Base-by-base conservation (phyloP, 92 coral and sea anemone species). In the Micromussa lordhowensis region DNA sequence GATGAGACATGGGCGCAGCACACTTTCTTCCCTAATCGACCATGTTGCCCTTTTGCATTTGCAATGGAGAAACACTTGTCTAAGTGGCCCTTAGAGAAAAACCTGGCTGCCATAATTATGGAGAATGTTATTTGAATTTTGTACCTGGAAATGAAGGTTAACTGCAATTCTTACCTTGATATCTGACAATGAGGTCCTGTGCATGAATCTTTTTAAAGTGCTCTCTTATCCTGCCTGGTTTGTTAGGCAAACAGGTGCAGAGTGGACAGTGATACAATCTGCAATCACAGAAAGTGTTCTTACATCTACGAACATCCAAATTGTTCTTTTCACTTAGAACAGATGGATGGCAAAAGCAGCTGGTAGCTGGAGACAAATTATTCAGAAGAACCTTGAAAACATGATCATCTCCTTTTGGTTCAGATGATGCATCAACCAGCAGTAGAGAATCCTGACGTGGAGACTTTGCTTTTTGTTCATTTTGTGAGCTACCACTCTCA, bases 201-300 rank as follows among this genome's bases (percentile, higher is more conserved):
- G 95, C 90, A 57, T 95, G 98, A 8, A 95, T 95, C 83, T 95
- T 95, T 77, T 92, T 91, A 85, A 95, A 95, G 95, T 95, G 98
- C 69, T 95, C 98, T 77, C 89, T 85, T 36, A 95, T 95, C 76
- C 98, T 90, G 24, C 98, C 98, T 28, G 98, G 98, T 77, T 95
- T 95, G 90, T 95, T 95, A 9, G 98, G 98, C 59, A 95, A 78
- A 51, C 98, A 95, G 21, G 96, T 94, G 66, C 98, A 95, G 71
- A 95, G 90, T 12, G 98, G 98, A 59, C 98, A 95, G 57, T 95
- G 98, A 78, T 95, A 95, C 86, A 95, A 79, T 75, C 98, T 88
- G 53, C 98, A 95, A 86, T 95, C 98, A 90, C 98, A 95, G 31
- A 89, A 96, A 9, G 96, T 95, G 69, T 95, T 94, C 73, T 90